Evolutionary conservation across 2,113 vertebrate species (phyloP).

Genomic region (Nanorana parkeri): DNA sequence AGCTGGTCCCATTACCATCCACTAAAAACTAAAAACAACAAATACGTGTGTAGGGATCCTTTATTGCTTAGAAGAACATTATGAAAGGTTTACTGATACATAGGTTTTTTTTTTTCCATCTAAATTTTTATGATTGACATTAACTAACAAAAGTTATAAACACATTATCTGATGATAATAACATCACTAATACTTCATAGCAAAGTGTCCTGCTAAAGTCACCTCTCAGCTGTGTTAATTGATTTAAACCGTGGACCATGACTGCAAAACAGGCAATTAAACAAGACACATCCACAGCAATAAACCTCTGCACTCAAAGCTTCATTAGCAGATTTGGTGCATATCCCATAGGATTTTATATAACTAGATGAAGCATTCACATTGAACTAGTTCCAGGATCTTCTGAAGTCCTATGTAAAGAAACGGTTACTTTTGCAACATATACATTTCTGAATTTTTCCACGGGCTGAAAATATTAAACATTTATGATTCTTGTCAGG

Average conservation of each 20-base stretch:
- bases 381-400: background rate
- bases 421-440: background rate
- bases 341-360: background rate
- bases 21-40: no score
- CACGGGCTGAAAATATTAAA: background rate
- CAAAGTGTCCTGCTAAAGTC: background rate
- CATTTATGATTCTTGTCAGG: background rate
- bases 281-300: constrained; percentile 11
- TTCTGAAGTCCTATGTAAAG: background rate
- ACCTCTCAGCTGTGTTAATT: constrained; percentile 1
- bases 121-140: background rate
- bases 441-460: background rate
- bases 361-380: background rate
- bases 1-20: no score
- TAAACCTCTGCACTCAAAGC: constrained; percentile 5
- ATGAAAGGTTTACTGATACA: background rate
- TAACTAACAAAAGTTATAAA: background rate
- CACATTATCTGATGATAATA: constrained; percentile 9
- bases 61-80: background rate
- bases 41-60: no score
- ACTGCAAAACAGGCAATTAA: constrained; percentile 29
- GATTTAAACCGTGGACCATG: constrained; percentile 27
- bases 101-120: background rate
- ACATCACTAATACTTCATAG: constrained; percentile 7
- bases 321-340: constrained; percentile 11